Evolutionary conservation across 2,113 vertebrate species (phyloP).

Genomic region (Hyperopisus bebe): DNA sequence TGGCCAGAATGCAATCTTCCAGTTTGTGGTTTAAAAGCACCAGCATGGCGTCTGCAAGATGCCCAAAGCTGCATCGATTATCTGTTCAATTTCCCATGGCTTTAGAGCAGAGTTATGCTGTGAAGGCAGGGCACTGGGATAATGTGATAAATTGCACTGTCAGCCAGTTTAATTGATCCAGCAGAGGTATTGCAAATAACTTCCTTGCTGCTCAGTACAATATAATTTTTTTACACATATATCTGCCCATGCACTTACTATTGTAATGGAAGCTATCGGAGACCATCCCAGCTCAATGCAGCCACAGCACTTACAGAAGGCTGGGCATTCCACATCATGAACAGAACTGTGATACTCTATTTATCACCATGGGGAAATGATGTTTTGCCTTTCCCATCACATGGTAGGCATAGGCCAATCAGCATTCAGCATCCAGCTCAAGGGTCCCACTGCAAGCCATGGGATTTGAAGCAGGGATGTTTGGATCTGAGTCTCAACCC

Average conservation of each 20-base stretch:
- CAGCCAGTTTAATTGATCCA: constrained; percentile 8
- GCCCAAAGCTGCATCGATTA: not conserved
- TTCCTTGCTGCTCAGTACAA: not conserved
- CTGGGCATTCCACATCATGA: not conserved
- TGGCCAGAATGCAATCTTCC: not conserved
- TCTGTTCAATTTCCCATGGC: not conserved
- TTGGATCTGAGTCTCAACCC: not conserved
- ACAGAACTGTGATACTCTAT: not conserved
- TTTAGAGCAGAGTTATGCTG: not conserved
- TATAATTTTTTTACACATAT: not conserved
- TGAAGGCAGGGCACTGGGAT: not conserved
- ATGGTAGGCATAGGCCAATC: not conserved
- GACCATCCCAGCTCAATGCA: not conserved
- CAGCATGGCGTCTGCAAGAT: not conserved
- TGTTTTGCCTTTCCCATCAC: not conserved
- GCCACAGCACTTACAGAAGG: not conserved
- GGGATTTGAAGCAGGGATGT: not conserved
- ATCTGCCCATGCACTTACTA: not conserved
- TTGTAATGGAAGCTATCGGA: not conserved
- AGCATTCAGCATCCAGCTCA: not conserved
- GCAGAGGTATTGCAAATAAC: not conserved
- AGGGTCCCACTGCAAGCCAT: not conserved
- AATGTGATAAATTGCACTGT: constrained; percentile 14
- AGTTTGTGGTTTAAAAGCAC: constrained; percentile 12
- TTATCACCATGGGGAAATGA: not conserved